Base-by-base conservation (phyloP, 2,797 vertebrate species). In the Catostomus latipinnis region DNA sequence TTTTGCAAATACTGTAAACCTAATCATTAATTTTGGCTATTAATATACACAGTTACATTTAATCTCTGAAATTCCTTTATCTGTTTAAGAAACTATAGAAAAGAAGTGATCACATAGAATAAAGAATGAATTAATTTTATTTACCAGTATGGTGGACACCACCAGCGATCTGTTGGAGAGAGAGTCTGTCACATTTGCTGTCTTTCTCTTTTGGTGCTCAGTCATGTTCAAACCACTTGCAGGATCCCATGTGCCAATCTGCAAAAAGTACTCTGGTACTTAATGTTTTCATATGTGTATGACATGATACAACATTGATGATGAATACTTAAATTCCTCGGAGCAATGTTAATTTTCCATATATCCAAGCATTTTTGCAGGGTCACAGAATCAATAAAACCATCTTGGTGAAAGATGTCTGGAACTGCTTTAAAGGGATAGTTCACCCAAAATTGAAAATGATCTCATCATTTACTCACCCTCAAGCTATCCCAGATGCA, bases 241-340 rank as follows among this genome's bases (percentile, higher is more conserved):
- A 13, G 96, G 95, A 88, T 98, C 98, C 98, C 98, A 99, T 10
- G 96, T 99, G 83, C 98, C 98, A 90, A 98, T 97, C 98, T 99
- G 90, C 66, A 76, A 82, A 88, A 73, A 61, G 22, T 0, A 11
- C 34, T 34, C 34, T 34, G 34, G 34, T 34, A 58, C 4, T 0
- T 46, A 16, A 11, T 10, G 6, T 14, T 11, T 50, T 56, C 1
- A 76, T 10, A 60, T 8, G 60, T 60, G 48, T 58, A 18, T 12
- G 61, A 54, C 4, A 68, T 34, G 34, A 34, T 34, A 34, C 34
- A 34, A 34, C 34, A 34, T 34, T 34, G 34, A 34, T 22, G 22
- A 22, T 34, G 34, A 34, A 34, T 34, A 34, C 34, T 34, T 34
- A 34, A 34, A 34, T 34, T 34, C 34, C 34, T 34, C 4, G 2